A percentile compares a stretch with the other conserved stretches of the same genome.
phyloP scores from a whole-genome alignment of 2,888 invertebrate genomes.

The Hemicrepidius hirtus region DNA sequence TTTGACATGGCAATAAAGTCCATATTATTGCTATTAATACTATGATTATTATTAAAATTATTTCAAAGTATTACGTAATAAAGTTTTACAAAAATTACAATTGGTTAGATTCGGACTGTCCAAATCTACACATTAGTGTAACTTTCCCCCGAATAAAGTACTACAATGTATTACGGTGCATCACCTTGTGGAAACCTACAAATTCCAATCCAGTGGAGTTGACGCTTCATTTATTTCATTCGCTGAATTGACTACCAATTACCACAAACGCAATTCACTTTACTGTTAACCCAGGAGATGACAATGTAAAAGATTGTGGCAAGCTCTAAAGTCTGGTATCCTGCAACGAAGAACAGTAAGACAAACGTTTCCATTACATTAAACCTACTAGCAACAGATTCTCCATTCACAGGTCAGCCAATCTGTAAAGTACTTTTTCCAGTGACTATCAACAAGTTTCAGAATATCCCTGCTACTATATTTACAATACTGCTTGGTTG shows the following conservation, averaged over 20 bases:
- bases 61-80: too few species aligned
- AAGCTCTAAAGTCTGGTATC: constrained; percentile 41
- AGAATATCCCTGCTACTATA: too few species aligned
- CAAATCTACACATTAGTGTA: background rate
- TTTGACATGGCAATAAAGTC: too few species aligned
- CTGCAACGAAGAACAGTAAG: constrained; percentile 48
- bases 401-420: constrained; percentile 57
- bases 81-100: too few species aligned
- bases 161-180: background rate
- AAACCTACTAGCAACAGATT: constrained; percentile 52
- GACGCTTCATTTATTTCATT: constrained; percentile 56
- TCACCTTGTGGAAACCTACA: background rate
- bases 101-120: too few species aligned
- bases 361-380: constrained; percentile 59
- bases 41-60: too few species aligned
- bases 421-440: constrained; percentile 57
- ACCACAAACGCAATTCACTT: constrained; percentile 45
- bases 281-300: constrained; percentile 44
- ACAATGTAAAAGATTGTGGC: constrained; percentile 50
- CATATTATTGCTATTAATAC: too few species aligned
- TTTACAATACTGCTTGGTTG: too few species aligned
- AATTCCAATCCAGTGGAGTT: constrained; percentile 36
- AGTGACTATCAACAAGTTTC: constrained; percentile 45
- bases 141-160: background rate
- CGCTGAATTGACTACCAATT: constrained; percentile 49